Conservation (phyloP, 1,140 invertebrate species). For the Bombus huntii region DNA sequence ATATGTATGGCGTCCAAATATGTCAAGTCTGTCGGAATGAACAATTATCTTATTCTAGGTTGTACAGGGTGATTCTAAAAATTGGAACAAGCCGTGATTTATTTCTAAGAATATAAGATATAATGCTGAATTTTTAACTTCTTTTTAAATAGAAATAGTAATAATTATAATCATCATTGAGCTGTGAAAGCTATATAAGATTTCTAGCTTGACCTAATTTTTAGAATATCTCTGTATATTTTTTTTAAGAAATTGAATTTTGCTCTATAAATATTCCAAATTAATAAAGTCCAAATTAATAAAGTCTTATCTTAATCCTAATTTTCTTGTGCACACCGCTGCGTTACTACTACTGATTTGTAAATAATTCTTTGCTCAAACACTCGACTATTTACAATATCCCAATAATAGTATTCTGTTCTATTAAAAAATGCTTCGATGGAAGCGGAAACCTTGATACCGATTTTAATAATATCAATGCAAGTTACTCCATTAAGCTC, state of each 20-base stretch:
- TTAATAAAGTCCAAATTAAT: neutral
- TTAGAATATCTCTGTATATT: neutral
- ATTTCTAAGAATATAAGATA: neutral
- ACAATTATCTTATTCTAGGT: neutral
- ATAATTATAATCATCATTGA: neutral
- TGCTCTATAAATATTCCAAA: neutral
- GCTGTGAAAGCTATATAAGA: neutral
- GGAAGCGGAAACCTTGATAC: constrained; percentile 20
- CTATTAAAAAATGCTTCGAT: constrained; percentile 12
- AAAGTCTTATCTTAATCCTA: neutral
- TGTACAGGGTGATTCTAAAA: neutral
- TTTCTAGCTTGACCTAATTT: neutral
- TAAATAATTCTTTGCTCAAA: constrained; percentile 2
- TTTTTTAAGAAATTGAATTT: neutral
- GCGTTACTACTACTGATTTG: neutral
- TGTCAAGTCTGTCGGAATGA: constrained; percentile 40
- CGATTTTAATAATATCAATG: constrained; percentile 9
- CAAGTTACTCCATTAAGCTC: constrained; percentile 33
- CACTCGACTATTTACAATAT: constrained; percentile 54
- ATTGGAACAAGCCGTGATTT: neutral
- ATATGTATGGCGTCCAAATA: constrained; percentile 22
- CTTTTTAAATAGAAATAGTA: neutral
- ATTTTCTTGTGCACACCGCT: neutral
- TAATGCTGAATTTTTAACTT: neutral
- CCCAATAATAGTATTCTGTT: neutral